Evolutionary conservation across 2,113 vertebrate genomes (phyloP).

Genomic region (Dolichotis patagonum): DNA sequence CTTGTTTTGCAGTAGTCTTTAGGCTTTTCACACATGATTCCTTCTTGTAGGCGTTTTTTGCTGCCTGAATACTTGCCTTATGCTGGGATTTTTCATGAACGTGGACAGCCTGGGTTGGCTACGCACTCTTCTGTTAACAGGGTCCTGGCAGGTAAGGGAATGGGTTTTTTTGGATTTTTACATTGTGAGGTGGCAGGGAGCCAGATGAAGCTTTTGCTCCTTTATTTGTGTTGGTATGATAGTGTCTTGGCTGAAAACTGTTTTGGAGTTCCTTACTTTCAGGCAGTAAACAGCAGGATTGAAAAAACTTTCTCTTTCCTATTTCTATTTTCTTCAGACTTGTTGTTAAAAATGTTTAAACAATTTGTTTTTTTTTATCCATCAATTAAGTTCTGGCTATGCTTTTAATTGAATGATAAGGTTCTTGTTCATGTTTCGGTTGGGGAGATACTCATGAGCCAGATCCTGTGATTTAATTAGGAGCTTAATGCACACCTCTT

Average conservation of each 20-base stretch:
- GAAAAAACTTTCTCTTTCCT: slow-evolving; percentile 4
- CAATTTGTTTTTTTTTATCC: slow-evolving; percentile 83
- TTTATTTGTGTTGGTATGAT: neutral
- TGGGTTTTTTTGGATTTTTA: slow-evolving; percentile 49
- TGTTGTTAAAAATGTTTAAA: slow-evolving; percentile 57
- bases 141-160: slow-evolving; percentile 94
- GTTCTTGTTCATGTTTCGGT: slow-evolving; percentile 84
- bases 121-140: slow-evolving; percentile 99
- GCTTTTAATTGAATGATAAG: slow-evolving; percentile 85
- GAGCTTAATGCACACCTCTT: slow-evolving; percentile 82
- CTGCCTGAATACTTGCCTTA: slow-evolving; percentile 99
- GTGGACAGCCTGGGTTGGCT: slow-evolving; percentile 97
- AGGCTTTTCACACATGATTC: slow-evolving; percentile 51
- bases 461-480: slow-evolving; percentile 85
- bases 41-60: slow-evolving; percentile 93
- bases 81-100: slow-evolving; percentile 98
- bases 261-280: slow-evolving; percentile 18
- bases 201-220: neutral
- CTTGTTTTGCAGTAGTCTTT: slow-evolving; percentile 11
- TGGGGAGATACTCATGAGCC: slow-evolving; percentile 81
- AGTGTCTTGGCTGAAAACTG: slow-evolving; percentile 30
- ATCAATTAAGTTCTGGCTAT: slow-evolving; percentile 83
- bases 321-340: neutral
- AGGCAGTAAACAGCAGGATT: neutral
- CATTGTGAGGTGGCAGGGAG: neutral